These are phyloP conservation scores for Peromyscus polionotus DNA, from an alignment of 2,113 vertebrate genomes.

Conservation along the genomic window DNA sequence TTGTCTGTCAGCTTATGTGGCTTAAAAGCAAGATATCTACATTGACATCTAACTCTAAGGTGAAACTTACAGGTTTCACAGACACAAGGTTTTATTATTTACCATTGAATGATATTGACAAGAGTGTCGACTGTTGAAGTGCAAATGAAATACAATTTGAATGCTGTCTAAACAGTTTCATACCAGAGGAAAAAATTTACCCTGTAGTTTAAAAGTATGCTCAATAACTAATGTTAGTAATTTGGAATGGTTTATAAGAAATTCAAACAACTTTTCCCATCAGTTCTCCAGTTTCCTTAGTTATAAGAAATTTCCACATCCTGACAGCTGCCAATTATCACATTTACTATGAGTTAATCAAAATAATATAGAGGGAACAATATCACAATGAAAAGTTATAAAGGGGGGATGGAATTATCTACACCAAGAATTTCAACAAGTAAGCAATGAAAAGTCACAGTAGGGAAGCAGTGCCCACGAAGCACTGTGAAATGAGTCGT, in stretches of 20 bases:
- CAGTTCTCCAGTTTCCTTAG: background rate
- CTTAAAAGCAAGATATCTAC: constrained; percentile 78
- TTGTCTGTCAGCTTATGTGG: constrained; percentile 73
- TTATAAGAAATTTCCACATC: background rate
- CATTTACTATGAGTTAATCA: background rate
- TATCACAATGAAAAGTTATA: background rate
- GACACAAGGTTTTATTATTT: constrained; percentile 34
- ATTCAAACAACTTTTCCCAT: background rate
- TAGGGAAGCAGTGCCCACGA: background rate
- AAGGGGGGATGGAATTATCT: background rate
- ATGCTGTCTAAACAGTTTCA: background rate
- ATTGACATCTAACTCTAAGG: constrained; percentile 60
- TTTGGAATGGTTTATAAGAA: background rate
- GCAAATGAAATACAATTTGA: constrained; percentile 9
- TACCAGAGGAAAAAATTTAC: background rate
- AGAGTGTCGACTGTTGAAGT: background rate
- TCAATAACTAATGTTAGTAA: background rate
- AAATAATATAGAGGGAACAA: background rate
- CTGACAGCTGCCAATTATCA: background rate
- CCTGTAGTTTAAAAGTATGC: background rate
- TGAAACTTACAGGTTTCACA: background rate
- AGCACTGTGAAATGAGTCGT: background rate
- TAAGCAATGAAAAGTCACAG: background rate
- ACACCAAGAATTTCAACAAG: too few relatives aligned
- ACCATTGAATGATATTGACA: constrained; percentile 51